Evolutionary conservation across 2,797 vertebrate species (phyloP), one percentile per base, ranked within the genome.

Genomic region (Phrynocephalus forsythii): DNA sequence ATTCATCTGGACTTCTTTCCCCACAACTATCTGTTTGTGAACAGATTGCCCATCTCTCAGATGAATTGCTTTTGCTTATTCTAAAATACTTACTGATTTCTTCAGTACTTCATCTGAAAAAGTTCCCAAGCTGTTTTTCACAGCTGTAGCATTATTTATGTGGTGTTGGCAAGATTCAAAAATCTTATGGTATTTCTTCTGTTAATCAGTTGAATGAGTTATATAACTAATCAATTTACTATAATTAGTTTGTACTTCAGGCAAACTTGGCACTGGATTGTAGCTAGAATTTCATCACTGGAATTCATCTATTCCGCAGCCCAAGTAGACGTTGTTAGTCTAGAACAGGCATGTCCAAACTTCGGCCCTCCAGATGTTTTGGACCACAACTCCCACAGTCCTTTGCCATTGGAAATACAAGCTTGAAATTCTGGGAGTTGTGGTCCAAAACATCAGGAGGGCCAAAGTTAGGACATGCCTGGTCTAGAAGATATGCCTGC

Each of bases 71-170:
- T 80, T 73, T 48, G 33, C 80, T 81, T 80, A 81, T 81, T 81
- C 78, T 81, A 77, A 86, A 73, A 63, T 81, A 73, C 79, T 69
- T 86, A 63, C 69, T 73, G 28, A 86, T 81, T 86, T 86, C 68
- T 81, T 75, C 26, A 81, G 69, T 18, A 66, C 73, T 81, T 86
- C 69, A 72, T 66, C 69, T 73, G 33, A 73, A 66, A 73, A 11
- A 48, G 26, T 86, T 72, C 79, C 63, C 85, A 86, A 86, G 69
- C 85, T 86, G 85, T 81, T 86, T n/a, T 28, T 66, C 73, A 28
- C 85, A 86, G 78, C 69, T 86, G 85, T 44, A 73, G 68, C 38
- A 52, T 63, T 86, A 81, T 79, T 86, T 28, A 73, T 48, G 78
- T 75, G 79, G 56, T 81, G 28, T 44, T 81, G 81, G 69, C 26